Evolutionary conservation across 2,113 vertebrate genomes (phyloP).

Genomic region (Mesoclemmys tuberculata): DNA sequence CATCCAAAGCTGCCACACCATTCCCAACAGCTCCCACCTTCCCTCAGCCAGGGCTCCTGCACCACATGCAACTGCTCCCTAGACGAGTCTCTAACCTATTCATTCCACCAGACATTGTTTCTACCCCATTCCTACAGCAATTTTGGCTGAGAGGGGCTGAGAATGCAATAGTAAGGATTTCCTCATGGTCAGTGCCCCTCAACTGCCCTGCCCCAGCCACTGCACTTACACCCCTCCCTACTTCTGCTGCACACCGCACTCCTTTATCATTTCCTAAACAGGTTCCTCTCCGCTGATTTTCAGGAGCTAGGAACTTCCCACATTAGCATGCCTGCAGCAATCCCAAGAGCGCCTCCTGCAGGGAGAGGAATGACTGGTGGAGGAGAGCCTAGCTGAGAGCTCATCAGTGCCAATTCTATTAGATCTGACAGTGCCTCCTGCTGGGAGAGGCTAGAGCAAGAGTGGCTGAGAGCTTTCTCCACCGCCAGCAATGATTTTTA

Average conservation of each 20-base stretch:
- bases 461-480: neutral
- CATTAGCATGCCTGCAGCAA: neutral
- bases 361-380: neutral
- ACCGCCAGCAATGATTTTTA: neutral
- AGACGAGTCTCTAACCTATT: neutral
- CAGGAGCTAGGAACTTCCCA: neutral
- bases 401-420: neutral
- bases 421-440: neutral
- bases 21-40: too few relatives aligned
- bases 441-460: neutral
- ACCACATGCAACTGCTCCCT: too few relatives aligned
- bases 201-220: neutral
- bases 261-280: neutral
- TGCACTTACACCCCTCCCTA: neutral
- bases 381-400: neutral
- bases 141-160: neutral
- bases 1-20: too few relatives aligned
- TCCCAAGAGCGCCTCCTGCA: neutral
- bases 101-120: neutral
- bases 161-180: neutral
- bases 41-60: too few relatives aligned
- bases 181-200: neutral
- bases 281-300: neutral
- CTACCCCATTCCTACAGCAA: neutral
- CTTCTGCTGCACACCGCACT: neutral